Percentiles rank a stretch among this genome's conserved stretches.
Conservation (phyloP, 2,888 invertebrate species). For the Ochropacha duplaris region DNA sequence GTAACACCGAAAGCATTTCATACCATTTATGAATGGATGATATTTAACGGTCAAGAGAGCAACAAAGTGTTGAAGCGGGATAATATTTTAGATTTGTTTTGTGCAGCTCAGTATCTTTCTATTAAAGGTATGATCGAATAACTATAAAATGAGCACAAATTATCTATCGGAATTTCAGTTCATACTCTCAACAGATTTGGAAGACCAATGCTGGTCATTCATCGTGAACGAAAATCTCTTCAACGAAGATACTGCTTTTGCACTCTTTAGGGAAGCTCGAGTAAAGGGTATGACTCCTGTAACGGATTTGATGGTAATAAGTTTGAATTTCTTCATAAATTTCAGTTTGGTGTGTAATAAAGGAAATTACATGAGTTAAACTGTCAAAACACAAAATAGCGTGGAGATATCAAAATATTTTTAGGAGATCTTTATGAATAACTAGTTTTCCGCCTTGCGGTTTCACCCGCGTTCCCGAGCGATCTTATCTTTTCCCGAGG, state of each 20-base stretch:
- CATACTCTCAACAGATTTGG: constrained; percentile 79
- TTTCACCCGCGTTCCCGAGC: no score
- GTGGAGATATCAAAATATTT: no score
- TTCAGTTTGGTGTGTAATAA: no score
- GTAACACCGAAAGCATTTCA: constrained; percentile 85
- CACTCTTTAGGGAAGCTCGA: constrained; percentile 85
- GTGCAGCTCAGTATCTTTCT: constrained; percentile 87
- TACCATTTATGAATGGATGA: constrained; percentile 92
- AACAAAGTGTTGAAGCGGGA: constrained; percentile 85
- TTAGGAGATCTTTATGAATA: no score
- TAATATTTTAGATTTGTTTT: constrained; percentile 88
- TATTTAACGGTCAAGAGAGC: constrained; percentile 84
- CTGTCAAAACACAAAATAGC: no score
- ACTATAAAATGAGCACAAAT: not conserved
- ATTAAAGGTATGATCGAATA: constrained; percentile 82
- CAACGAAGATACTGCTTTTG: constrained; percentile 88
- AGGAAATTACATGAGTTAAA: no score
- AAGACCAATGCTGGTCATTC: constrained; percentile 90
- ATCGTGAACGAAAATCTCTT: constrained; percentile 87
- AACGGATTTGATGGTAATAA: constrained; percentile 85
- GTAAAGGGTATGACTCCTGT: constrained; percentile 82
- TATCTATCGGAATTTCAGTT: not conserved
- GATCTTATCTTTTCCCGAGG: no score
- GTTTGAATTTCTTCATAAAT: no score
- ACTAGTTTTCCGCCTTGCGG: no score